These are phyloP conservation scores for Aradus depressus DNA, from an alignment of 2,888 invertebrate species.

Conservation along the genomic window DNA sequence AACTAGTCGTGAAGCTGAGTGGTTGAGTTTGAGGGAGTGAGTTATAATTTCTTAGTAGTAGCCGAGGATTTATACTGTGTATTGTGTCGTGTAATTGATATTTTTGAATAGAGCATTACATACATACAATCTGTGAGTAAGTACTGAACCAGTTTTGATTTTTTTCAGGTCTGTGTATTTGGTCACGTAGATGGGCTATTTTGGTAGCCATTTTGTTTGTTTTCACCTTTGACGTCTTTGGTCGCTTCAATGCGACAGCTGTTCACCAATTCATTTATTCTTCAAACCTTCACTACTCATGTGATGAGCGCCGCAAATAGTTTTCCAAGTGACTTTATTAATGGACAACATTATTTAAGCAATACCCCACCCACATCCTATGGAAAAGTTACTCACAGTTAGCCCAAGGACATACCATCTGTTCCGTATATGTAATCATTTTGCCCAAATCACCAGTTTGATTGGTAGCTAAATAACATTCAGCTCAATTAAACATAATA, in stretches of 20 bases:
- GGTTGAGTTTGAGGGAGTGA: too few species aligned
- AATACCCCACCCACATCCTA: neutral
- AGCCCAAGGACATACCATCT: slow-evolving; percentile 19
- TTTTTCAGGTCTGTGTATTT: too few species aligned
- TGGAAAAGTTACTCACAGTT: slow-evolving; percentile 10
- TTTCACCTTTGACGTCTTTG: slow-evolving; percentile 22
- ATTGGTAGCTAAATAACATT: neutral
- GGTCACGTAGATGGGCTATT: too few species aligned
- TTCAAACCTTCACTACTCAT: neutral
- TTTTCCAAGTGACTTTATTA: neutral
- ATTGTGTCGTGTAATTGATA: neutral
- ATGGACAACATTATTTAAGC: slow-evolving; percentile 6
- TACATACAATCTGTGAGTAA: too few species aligned
- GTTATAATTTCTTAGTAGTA: slow-evolving; percentile 4
- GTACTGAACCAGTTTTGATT: too few species aligned
- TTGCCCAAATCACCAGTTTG: too few species aligned
- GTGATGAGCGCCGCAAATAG: slow-evolving; percentile 9
- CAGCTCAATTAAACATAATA: slow-evolving; percentile 11
- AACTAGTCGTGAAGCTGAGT: too few species aligned
- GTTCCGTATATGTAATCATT: slow-evolving; percentile 5
- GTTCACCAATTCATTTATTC: slow-evolving; percentile 4
- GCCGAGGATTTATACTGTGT: too few species aligned
- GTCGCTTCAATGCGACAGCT: slow-evolving; percentile 23
- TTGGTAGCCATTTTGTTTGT: slow-evolving; percentile 23
- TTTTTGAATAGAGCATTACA: too few species aligned